These are phyloP conservation scores for Podargus strigoides DNA, from an alignment of 2,797 vertebrate genomes.

Conservation along the genomic window DNA sequence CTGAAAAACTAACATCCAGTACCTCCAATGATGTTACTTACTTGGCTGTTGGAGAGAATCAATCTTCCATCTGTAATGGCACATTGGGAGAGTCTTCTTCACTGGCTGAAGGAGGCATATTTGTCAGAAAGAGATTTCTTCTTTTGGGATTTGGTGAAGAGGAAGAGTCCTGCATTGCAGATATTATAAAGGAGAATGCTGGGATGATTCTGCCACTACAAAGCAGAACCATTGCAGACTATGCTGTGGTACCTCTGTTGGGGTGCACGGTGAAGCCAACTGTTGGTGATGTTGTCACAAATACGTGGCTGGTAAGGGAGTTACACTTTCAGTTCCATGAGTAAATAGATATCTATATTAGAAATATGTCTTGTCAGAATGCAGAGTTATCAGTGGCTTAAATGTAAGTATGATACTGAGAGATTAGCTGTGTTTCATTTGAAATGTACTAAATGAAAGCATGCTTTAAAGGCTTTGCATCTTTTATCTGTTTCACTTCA, in stretches of 20 bases:
- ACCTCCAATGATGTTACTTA: conserved; percentile 15
- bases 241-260: conserved; percentile 89
- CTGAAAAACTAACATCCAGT: conserved; percentile 1
- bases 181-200: conserved; percentile 83
- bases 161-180: conserved; percentile 79
- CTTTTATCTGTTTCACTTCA: background rate
- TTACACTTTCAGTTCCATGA: background rate
- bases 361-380: background rate
- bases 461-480: background rate
- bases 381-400: background rate
- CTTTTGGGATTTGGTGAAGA: conserved; percentile 86
- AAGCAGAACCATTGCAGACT: conserved; percentile 85
- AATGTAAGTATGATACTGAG: background rate
- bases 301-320: conserved; percentile 93
- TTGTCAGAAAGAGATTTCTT: conserved; percentile 83
- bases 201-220: conserved; percentile 79
- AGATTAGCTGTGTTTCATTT: background rate
- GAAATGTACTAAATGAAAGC: background rate
- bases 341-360: background rate
- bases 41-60: conserved; percentile 47
- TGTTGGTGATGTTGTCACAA: conserved; percentile 93
- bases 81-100: conserved; percentile 64
- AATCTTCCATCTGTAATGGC: conserved; percentile 20
- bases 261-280: conserved; percentile 88
- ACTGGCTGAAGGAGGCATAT: conserved; percentile 78